Conservation (phyloP, 2,888 invertebrate genomes). For the Chrysolina oricalcia region DNA sequence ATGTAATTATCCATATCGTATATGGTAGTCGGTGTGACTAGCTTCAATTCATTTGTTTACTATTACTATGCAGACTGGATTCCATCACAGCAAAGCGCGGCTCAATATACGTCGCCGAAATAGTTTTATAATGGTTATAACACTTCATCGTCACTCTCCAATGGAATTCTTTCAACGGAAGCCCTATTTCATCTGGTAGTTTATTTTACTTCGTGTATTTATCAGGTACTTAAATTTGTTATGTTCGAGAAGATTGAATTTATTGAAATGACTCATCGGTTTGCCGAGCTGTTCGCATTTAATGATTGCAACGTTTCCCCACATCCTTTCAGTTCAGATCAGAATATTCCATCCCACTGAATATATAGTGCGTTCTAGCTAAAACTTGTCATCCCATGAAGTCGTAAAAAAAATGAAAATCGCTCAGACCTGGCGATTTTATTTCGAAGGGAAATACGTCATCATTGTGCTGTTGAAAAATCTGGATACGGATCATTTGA, state of each 20-base stretch:
- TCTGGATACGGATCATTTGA: too few relatives aligned
- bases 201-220: conserved; percentile 3
- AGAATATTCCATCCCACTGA: too few relatives aligned
- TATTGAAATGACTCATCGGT: background rate
- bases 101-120: background rate
- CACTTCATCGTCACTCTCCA: background rate
- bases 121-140: background rate
- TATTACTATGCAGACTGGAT: conserved; percentile 5
- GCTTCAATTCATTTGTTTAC: conserved; percentile 1
- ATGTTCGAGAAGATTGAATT: background rate
- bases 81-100: background rate
- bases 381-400: too few relatives aligned
- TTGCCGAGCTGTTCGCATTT: background rate
- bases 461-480: too few relatives aligned
- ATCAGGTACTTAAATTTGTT: conserved; percentile 8
- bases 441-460: too few relatives aligned
- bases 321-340: background rate
- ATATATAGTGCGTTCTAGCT: too few relatives aligned
- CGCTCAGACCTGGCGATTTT: too few relatives aligned
- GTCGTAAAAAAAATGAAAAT: too few relatives aligned
- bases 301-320: background rate
- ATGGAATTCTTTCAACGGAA: background rate
- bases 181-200: background rate
- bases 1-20: conserved; percentile 1
- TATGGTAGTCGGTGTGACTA: conserved; percentile 1